Conservation (phyloP, 2,797 vertebrate species). For the Acrocephalus scirpaceus region DNA sequence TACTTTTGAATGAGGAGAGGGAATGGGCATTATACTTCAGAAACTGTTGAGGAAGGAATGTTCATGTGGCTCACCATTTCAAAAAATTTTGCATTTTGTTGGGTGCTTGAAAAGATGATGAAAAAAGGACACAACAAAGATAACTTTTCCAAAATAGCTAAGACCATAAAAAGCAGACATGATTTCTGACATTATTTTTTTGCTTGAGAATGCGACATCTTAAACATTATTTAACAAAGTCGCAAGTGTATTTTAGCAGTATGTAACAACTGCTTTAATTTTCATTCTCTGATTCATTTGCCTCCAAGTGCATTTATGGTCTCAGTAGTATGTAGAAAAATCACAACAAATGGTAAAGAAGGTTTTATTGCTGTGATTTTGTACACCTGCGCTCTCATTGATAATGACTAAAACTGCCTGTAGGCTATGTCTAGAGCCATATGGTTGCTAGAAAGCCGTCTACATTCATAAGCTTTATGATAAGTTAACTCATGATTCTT, state of each 20-base stretch:
- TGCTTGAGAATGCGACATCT: constrained; percentile 2
- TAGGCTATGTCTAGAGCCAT: neutral
- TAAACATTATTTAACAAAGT: constrained; percentile 17
- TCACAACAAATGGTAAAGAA: constrained; percentile 37
- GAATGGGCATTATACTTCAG: constrained; percentile 34
- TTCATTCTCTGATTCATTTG: constrained; percentile 55
- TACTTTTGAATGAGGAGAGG: neutral
- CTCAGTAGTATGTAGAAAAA: constrained; percentile 39
- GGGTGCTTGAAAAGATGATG: neutral
- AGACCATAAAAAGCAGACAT: neutral
- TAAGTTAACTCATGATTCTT: constrained; percentile 48
- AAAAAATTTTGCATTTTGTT: neutral
- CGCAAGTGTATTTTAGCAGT: constrained; percentile 45
- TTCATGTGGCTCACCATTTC: constrained; percentile 23
- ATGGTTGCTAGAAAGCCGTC: neutral
- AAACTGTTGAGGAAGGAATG: constrained; percentile 13
- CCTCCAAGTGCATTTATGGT: constrained; percentile 48
- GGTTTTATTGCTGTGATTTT: neutral
- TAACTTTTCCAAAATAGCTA: neutral
- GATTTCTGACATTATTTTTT: constrained; percentile 1
- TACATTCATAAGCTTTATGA: constrained; percentile 21
- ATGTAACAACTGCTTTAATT: neutral
- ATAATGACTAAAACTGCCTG: constrained; percentile 52
- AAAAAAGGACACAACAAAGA: neutral
- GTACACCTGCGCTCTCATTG: constrained; percentile 29